These are phyloP conservation scores for Sturnira hondurensis DNA, from an alignment of 2,113 vertebrate genomes.

Conservation along the genomic window DNA sequence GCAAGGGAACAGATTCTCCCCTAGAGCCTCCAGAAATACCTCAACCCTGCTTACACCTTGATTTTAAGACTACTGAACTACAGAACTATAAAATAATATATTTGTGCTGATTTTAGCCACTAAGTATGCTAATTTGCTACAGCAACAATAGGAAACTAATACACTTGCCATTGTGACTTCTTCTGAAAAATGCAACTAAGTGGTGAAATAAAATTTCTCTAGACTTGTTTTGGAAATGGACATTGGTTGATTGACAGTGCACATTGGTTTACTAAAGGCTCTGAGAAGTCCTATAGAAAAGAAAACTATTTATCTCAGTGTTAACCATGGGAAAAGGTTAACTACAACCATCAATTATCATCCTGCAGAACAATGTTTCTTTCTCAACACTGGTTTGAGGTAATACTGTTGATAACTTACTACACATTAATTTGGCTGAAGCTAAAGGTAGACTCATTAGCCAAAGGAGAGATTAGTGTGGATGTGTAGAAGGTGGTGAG, in stretches of 20 bases:
- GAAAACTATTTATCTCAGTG: background rate
- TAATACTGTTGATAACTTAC: background rate
- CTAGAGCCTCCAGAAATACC: background rate
- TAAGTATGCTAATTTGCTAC: background rate
- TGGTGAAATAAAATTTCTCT: background rate
- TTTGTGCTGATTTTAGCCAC: background rate
- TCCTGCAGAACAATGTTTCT: slow-evolving; percentile 1
- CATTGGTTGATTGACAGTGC: background rate
- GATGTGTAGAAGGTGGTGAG: background rate
- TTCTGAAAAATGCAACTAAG: slow-evolving; percentile 24
- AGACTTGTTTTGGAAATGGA: slow-evolving; percentile 12
- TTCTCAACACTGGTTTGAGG: slow-evolving; percentile 39
- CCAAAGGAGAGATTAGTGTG: slow-evolving; percentile 20
- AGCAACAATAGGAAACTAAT: background rate
- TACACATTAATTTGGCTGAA: background rate
- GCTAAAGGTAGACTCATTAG: slow-evolving; percentile 32
- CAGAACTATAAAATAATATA: background rate
- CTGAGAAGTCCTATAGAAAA: slow-evolving; percentile 9
- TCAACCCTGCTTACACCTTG: background rate
- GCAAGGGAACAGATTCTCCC: background rate
- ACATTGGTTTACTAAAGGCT: background rate
- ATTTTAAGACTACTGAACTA: slow-evolving; percentile 22
- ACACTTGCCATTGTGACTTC: background rate
- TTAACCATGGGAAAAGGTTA: slow-evolving; percentile 9
- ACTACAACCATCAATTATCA: slow-evolving; percentile 22